A percentile compares a stretch with the other conserved stretches of the same genome.
Conservation (phyloP, 2,888 invertebrate species). For the Prosopocoilus inquinatus region DNA sequence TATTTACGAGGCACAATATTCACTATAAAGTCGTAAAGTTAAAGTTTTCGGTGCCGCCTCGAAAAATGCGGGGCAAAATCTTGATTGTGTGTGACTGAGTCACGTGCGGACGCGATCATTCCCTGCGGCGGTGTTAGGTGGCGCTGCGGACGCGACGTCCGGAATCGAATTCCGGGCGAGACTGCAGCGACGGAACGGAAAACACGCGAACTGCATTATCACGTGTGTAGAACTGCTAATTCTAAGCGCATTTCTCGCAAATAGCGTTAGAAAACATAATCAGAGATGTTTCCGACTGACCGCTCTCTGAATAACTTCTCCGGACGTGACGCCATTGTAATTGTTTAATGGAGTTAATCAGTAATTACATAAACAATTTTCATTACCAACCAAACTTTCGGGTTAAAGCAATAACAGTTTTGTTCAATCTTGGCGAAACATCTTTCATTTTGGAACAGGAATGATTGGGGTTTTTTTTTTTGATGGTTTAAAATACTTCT, state of each 20-base stretch:
- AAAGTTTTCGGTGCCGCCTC: conserved; percentile 26
- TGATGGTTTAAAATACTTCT: no score
- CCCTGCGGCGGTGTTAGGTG: conserved; percentile 30
- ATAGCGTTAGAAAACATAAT: conserved; percentile 1
- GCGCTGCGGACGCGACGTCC: conserved; percentile 27
- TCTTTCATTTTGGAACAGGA: no score
- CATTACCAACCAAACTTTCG: no score
- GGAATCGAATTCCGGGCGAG: conserved; percentile 28
- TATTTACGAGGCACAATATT: conserved; percentile 26
- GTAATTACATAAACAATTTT: no score
- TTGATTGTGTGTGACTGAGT: conserved; percentile 28
- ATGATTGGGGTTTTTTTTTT: no score
- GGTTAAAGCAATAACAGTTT: no score
- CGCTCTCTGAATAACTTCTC: neutral
- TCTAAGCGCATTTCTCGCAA: neutral
- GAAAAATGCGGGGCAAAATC: conserved; percentile 27
- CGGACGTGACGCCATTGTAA: neutral
- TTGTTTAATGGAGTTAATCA: conserved; percentile 1
- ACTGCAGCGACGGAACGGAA: conserved; percentile 26
- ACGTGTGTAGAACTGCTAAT: conserved; percentile 14
- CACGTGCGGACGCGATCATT: conserved; percentile 31
- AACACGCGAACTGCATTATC: conserved; percentile 34
- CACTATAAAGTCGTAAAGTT: conserved; percentile 27
- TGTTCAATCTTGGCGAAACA: no score
- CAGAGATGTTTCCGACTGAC: neutral